Evolutionary conservation across 2,113 vertebrate species (phyloP), one percentile per base, ranked within the genome.

Genomic region (Pelmatolapia mariae): DNA sequence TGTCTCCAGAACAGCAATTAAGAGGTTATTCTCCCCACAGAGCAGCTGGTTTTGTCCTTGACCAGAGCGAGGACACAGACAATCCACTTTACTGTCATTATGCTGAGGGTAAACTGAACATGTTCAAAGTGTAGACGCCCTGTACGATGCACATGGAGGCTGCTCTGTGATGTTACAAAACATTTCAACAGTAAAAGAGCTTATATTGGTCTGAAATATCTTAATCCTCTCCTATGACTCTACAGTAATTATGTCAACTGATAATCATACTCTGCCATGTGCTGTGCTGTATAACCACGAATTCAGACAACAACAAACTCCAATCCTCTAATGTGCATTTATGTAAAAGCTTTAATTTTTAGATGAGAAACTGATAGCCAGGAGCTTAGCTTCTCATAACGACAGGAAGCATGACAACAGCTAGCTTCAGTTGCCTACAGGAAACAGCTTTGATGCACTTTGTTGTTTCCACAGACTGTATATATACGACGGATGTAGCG

Each of bases 1-100:
- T 31, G n/a, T 86, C 59, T 82, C 57, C 36, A 52, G 82, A 91
- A 85, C 81, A 84, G 52, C 81, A 40, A 66, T 91, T 86, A 85
- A 54, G 78, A 66, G 78, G 54, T 53, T 45, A 50, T 19, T 79
- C n/a, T 53, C 40, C 83, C 78, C 59, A 15, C 71, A 68, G 87
- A 87, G 57, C 84, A 81, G 78, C 86, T 56, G 71, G 36, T 85
- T 88, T 50, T 82, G 66, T 91, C 85, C 71, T 78, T 61, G 40
- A 57, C 79, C 87, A 45, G 71, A 19, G 61, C 7, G 73, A 87
- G 82, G 84, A 86, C 10, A 12, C 33, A 31, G 80, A 82, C 10
- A 7, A 78, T 56, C 26, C 33, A 80, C 57, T 57, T 87, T 29
- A 56, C 43, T 50, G 68, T 3, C 33, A 29, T 80, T 78, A 82